Evolutionary conservation across 2,888 invertebrate species (phyloP), one percentile per base, ranked within the genome.

Genomic region (Mesodorylaimus sp.): DNA sequence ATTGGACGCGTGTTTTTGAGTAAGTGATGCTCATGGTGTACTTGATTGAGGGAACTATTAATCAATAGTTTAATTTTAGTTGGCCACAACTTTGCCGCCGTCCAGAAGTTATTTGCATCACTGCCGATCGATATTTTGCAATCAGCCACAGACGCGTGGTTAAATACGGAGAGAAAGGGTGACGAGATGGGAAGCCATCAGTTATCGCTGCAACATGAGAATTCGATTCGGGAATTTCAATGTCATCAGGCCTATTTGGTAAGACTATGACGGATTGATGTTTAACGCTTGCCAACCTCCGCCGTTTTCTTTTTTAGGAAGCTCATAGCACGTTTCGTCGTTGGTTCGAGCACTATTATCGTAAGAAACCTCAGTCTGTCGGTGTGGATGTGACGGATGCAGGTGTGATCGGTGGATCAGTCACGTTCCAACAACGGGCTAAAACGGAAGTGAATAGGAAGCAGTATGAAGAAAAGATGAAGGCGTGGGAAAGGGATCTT

Each of bases 241-340:
- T 85, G 88, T 67, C 77, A 85, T 61, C 81, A 83, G 68, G 77
- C 83, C 0, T 91, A 88, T 66, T 71, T 91, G 56, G 74, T 71
- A 58, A 55, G 62, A 50, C 24, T 28, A 21, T 26, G 5, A 7
- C 23, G 45, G 21, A 39, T 39, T 16, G n/a, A 39, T 39, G 10
- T 39, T 39, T 39, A 19, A 21, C 21, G 10, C n/a, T 7, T 39
- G 7, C 21, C 21, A 7, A 19, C 21, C 13, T 39, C 21, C 7
- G 26, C 3, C 7, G 21, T 5, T 23, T 16, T 46, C 3, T 36
- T 23, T 58, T 57, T n/a, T 58, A 74, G 74, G 80, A 83, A 61
- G 86, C 84, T 2, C 75, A 85, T 53, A 85, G 88, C 67, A 78
- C 81, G 5, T 89, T 87, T 68, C 79, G 80, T 55, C 81, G 83